Evolutionary conservation across 2,113 vertebrate species (phyloP).

Genomic region (Theristicus caerulescens): DNA sequence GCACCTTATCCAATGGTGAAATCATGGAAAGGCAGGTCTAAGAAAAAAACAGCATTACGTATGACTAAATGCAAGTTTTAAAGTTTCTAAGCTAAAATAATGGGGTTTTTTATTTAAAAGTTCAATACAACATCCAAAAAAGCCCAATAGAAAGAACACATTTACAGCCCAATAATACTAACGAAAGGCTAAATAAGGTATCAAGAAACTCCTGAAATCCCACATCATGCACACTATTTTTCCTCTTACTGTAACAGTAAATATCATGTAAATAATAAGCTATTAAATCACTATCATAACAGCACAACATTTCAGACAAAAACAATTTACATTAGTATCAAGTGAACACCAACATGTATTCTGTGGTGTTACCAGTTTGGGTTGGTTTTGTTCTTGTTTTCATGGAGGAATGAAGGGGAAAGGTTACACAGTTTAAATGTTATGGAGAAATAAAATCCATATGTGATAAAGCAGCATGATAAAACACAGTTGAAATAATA

Average conservation of each 20-base stretch:
- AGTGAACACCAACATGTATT: not conserved
- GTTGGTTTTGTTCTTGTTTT: not conserved
- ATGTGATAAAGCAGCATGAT: not conserved
- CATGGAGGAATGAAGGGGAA: not conserved
- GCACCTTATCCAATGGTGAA: not conserved
- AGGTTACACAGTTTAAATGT: not conserved
- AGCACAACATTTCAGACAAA: not conserved
- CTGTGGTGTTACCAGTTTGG: not conserved
- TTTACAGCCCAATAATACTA: not conserved
- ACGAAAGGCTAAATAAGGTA: not conserved
- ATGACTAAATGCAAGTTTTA: not conserved
- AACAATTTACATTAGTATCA: not conserved
- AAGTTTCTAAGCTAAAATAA: not conserved
- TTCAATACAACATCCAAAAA: not conserved
- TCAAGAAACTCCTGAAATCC: not conserved
- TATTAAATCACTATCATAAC: not conserved
- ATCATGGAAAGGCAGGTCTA: not conserved
- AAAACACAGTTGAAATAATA: not conserved
- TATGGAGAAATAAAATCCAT: not conserved
- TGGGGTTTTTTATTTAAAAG: not conserved
- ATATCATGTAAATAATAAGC: not conserved
- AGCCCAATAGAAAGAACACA: not conserved
- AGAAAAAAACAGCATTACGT: not conserved
- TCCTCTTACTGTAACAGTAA: not conserved
- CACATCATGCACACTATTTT: fast-evolving